These are phyloP conservation scores for Mellivora capensis DNA, from an alignment of 2,113 vertebrate species.

Conservation along the genomic window DNA sequence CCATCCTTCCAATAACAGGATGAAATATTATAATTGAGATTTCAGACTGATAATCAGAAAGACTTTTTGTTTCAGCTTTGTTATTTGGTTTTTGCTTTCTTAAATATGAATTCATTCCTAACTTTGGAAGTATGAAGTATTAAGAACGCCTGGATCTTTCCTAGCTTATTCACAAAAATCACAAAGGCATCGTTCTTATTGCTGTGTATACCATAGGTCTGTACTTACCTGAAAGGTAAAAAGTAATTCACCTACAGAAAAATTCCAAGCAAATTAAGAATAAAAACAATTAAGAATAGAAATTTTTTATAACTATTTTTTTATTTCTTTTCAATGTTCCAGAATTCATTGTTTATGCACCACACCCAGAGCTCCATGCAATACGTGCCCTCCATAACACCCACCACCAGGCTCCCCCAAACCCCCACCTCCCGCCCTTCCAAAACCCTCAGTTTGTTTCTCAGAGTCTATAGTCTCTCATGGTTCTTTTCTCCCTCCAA, in stretches of 20 bases:
- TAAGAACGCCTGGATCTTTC: neutral
- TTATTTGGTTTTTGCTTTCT: neutral
- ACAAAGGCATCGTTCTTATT: neutral
- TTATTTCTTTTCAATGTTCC: too few relatives aligned
- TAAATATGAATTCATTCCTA: neutral
- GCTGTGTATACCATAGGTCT: neutral
- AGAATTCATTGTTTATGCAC: too few relatives aligned
- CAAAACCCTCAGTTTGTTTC: too few relatives aligned
- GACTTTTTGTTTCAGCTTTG: neutral
- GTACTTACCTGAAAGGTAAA: neutral
- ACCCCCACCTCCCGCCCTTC: too few relatives aligned
- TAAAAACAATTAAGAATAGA: neutral
- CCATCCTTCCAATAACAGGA: neutral
- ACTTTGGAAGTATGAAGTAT: neutral
- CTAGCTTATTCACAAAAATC: slow-evolving; percentile 24
- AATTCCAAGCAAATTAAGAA: neutral
- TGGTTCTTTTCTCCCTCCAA: too few relatives aligned
- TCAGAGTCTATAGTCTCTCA: too few relatives aligned
- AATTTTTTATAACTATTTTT: too few relatives aligned
- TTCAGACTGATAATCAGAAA: neutral
- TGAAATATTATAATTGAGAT: neutral
- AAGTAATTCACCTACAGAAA: neutral
- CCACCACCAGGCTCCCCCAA: too few relatives aligned
- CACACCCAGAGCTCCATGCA: too few relatives aligned
- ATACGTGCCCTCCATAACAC: too few relatives aligned